phyloP scores from a whole-genome alignment of 2,888 invertebrate genomes.

The Conistra vaccinii region DNA sequence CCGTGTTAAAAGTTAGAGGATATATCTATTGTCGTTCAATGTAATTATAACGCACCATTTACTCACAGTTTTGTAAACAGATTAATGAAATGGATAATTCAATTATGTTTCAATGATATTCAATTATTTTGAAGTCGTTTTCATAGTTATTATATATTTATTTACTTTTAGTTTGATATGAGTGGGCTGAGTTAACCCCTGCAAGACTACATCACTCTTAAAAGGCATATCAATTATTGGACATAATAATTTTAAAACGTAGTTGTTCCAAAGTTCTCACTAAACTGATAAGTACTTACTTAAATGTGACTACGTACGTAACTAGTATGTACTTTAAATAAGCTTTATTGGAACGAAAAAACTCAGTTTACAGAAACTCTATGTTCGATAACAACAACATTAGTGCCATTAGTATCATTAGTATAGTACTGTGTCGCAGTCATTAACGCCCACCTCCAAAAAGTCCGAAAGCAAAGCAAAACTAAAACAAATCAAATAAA shows the following conservation, averaged over 20 bases:
- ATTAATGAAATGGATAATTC: conserved; percentile 73
- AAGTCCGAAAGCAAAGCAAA: no score
- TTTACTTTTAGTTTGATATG: conserved; percentile 42
- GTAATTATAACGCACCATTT: conserved; percentile 83
- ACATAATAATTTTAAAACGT: no score
- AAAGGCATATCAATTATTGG: background rate
- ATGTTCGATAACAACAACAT: no score
- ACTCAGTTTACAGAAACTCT: no score
- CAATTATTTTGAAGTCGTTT: conserved; percentile 46
- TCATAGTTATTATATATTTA: conserved; percentile 29
- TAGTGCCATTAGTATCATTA: no score
- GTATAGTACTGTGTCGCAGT: no score
- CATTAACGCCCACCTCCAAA: no score
- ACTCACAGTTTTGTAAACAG: conserved; percentile 80
- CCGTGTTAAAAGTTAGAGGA: conserved; percentile 50
- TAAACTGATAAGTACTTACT: background rate
- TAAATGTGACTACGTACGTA: background rate
- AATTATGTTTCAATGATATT: conserved; percentile 58
- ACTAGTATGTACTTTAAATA: no score
- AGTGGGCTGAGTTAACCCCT: background rate
- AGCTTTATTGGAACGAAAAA: no score
- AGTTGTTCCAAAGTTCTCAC: no score
- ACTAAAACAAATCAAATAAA: no score
- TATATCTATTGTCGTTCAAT: conserved; percentile 75
- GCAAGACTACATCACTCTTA: background rate